Conservation (phyloP, 2,888 invertebrate species). For the Ligdia adustata region DNA sequence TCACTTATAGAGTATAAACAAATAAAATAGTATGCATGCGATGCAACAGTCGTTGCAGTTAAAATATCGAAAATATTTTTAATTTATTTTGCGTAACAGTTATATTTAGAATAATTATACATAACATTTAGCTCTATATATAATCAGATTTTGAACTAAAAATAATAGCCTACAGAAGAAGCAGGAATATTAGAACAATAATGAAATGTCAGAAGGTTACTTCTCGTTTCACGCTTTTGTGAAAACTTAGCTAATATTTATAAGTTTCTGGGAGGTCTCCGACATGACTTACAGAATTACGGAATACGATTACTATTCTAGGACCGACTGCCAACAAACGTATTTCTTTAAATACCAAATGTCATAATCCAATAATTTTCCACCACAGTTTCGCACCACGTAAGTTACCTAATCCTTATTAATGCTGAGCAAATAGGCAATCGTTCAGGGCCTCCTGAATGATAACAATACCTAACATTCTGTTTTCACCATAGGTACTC, state of each 20-base stretch:
- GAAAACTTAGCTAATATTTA: too few relatives aligned
- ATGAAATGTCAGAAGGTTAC: too few relatives aligned
- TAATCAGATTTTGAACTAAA: too few relatives aligned
- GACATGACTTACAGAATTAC: neutral
- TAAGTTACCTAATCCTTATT: constrained; percentile 7
- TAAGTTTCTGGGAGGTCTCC: too few relatives aligned
- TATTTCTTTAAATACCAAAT: neutral
- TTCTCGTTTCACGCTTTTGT: too few relatives aligned
- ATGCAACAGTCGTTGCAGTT: neutral
- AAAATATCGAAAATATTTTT: too few relatives aligned
- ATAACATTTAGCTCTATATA: too few relatives aligned
- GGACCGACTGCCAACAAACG: neutral
- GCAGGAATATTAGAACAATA: too few relatives aligned
- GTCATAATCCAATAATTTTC: neutral
- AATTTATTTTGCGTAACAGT: neutral
- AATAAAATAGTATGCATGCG: neutral
- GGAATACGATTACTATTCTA: neutral
- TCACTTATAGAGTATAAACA: neutral
- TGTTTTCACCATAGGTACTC: too few relatives aligned
- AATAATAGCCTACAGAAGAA: too few relatives aligned
- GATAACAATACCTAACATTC: constrained; percentile 20
- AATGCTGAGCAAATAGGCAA: constrained; percentile 15
- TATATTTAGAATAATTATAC: too few relatives aligned
- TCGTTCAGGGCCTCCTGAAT: constrained; percentile 21
- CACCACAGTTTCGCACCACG: neutral